phyloP scores from a whole-genome alignment of 2,888 invertebrate species.

The Melangyna quadrimaculata region DNA sequence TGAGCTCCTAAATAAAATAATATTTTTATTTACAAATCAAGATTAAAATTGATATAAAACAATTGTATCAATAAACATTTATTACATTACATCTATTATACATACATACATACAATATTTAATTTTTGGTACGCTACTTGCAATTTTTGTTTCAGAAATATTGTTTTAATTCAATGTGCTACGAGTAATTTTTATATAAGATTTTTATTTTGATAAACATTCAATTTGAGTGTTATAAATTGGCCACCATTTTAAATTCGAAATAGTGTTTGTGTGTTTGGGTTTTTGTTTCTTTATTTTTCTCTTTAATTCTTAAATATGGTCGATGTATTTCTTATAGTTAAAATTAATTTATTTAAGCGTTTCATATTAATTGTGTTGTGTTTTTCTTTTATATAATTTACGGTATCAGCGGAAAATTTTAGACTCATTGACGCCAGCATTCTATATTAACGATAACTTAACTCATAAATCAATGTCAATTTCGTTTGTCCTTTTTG shows the following conservation, averaged over 20 bases:
- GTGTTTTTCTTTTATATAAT: neutral
- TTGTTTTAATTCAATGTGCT: conserved; percentile 34
- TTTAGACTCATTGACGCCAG: neutral
- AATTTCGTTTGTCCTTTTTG: neutral
- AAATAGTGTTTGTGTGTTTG: conserved; percentile 20
- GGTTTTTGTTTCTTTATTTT: neutral
- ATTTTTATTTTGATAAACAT: conserved; percentile 19
- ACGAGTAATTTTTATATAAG: neutral
- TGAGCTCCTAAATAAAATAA: neutral
- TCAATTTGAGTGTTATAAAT: conserved; percentile 63
- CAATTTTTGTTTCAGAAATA: conserved; percentile 22
- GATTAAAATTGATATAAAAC: neutral
- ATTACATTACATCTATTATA: neutral
- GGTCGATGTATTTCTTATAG: conserved; percentile 3
- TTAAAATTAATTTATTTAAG: neutral
- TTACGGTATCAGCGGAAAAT: neutral
- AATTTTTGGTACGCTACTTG: neutral
- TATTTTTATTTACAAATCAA: conserved; percentile 11
- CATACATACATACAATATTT: no score
- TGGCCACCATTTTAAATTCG: conserved; percentile 63
- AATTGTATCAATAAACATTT: neutral
- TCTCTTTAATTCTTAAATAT: neutral
- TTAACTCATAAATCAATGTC: conserved; percentile 24
- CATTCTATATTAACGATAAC: neutral
- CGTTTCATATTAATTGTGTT: neutral